Evolutionary conservation across 2,797 vertebrate species (phyloP).

Genomic region (Picus viridis): DNA sequence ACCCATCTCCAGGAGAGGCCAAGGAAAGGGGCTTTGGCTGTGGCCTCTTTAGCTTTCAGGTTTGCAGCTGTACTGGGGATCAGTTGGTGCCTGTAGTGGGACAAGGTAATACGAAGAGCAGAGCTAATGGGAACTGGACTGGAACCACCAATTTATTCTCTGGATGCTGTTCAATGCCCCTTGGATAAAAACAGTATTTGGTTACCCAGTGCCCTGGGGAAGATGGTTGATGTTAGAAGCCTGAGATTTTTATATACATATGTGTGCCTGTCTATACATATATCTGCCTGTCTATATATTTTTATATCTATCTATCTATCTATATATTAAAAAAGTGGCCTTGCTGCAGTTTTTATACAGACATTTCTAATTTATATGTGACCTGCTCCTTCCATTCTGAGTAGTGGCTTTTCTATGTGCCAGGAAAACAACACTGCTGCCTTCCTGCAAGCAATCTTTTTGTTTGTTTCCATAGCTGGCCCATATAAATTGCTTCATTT

Average conservation of each 20-base stretch:
- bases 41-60: not conserved
- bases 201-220: not conserved
- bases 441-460: not conserved
- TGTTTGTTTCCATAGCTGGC: conserved; percentile 41
- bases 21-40: not conserved
- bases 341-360: conserved; percentile 2
- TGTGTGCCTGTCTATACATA: not conserved
- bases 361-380: conserved; percentile 2
- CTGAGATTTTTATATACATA: not conserved
- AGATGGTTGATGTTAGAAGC: not conserved
- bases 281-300: fast-evolving
- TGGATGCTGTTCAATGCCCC: fast-evolving
- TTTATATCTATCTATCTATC: not conserved
- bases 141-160: not conserved
- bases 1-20: not conserved
- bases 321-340: not conserved
- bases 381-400: not conserved
- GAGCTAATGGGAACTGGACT: not conserved
- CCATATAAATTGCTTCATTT: not conserved
- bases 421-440: conserved; percentile 6
- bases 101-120: not conserved
- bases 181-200: not conserved
- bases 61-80: not conserved
- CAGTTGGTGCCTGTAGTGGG: not conserved
- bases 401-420: not conserved